Conservation (phyloP, 2,888 invertebrate species). For the Apodemia duryi region DNA sequence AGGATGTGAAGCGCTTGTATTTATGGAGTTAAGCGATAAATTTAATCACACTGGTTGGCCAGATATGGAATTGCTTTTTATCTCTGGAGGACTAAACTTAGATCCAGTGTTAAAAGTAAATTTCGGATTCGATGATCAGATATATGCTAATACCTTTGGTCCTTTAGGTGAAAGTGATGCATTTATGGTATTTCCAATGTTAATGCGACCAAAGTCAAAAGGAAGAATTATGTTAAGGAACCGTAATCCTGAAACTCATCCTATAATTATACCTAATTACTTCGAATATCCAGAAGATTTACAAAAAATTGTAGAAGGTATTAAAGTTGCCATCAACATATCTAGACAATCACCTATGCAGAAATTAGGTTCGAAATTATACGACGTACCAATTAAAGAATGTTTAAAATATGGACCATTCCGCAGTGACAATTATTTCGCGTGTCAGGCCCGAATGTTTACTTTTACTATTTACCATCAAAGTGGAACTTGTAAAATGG, state of each 20-base stretch:
- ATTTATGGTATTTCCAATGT: conserved; percentile 82
- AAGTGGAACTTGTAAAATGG: conserved; percentile 84
- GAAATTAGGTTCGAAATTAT: conserved; percentile 78
- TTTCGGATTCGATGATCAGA: conserved; percentile 75
- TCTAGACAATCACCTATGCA: conserved; percentile 78
- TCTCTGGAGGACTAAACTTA: conserved; percentile 74
- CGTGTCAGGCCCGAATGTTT: conserved; percentile 82
- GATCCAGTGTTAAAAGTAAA: conserved; percentile 66
- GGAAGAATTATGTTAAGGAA: conserved; percentile 84
- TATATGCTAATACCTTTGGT: conserved; percentile 59
- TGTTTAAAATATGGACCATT: conserved; percentile 77
- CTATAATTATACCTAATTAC: conserved; percentile 89
- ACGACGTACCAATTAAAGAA: conserved; percentile 79
- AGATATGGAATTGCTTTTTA: conserved; percentile 82
- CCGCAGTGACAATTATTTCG: conserved; percentile 84
- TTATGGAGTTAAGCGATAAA: conserved; percentile 80
- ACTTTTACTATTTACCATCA: conserved; percentile 86
- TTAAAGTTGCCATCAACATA: conserved; percentile 79
- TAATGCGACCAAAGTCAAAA: conserved; percentile 85
- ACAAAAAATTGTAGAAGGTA: conserved; percentile 81
- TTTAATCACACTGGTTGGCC: conserved; percentile 78
- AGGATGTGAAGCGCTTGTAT: conserved; percentile 83
- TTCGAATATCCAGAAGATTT: conserved; percentile 82
- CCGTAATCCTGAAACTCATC: conserved; percentile 84
- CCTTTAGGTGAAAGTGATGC: conserved; percentile 57